Evolutionary conservation across 2,888 invertebrate species (phyloP).

Genomic region (Cybosia mesomella): DNA sequence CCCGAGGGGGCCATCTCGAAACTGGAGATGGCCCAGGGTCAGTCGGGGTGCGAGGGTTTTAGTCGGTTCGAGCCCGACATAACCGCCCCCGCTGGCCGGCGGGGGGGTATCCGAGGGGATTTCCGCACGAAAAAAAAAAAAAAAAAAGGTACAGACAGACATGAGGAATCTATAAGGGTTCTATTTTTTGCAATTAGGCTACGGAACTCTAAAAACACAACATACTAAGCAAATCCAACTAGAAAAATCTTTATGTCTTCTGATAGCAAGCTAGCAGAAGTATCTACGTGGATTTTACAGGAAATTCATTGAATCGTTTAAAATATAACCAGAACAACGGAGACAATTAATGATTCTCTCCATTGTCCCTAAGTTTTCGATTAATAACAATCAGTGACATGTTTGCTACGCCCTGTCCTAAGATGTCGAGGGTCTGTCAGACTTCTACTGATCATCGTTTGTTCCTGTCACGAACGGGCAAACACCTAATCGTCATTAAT

Average conservation of each 20-base stretch:
- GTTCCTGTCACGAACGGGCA: conserved; percentile 32
- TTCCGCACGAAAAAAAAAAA: too few species aligned
- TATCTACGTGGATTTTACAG: background rate
- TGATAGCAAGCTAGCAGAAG: background rate
- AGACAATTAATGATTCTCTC: conserved; percentile 12
- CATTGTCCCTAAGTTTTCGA: conserved; percentile 19
- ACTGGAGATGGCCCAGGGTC: too few species aligned
- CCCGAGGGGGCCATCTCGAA: too few species aligned
- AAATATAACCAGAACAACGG: conserved; percentile 6
- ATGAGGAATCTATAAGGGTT: too few species aligned
- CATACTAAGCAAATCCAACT: background rate
- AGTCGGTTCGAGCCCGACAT: too few species aligned
- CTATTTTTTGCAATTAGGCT: too few species aligned
- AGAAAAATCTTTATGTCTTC: background rate
- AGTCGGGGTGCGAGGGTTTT: too few species aligned
- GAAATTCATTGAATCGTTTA: background rate
- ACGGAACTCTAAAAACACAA: too few species aligned
- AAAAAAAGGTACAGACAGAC: too few species aligned
- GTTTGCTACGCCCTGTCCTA: conserved; percentile 17
- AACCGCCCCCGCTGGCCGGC: too few species aligned
- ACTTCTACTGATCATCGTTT: conserved; percentile 27
- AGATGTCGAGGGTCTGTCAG: conserved; percentile 13
- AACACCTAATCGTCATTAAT: conserved; percentile 29
- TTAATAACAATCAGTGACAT: conserved; percentile 36
- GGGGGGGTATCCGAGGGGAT: too few species aligned